Base-by-base conservation (phyloP, 2,888 invertebrate genomes). In the Lacanobia oleracea region DNA sequence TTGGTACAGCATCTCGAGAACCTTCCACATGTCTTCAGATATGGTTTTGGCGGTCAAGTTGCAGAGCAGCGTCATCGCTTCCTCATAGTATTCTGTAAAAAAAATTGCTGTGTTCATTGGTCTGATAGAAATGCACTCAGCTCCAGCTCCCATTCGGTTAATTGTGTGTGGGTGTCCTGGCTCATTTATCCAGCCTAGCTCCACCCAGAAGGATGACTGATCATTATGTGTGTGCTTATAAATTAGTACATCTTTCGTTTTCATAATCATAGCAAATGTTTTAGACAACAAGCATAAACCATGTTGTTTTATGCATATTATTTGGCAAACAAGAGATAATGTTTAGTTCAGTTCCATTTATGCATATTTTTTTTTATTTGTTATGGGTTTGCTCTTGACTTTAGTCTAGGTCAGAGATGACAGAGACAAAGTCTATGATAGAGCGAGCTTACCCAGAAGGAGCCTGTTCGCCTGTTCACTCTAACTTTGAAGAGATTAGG, bases 11-110 rank as follows among this genome's bases (percentile, higher is more conserved):
- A 98, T 94, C 91, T 98, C 98, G 81, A 99, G 97, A 68, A 99
- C 98, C 92, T 98, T 98, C 99, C 99, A 99, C 98, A 99, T 98
- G 89, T 98, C 98, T 51, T 97, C 97, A 0, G 99, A 99, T 87
- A 99, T 98, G 67, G 97, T 97, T 91, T 98, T 98, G 62, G 98
- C 97, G 2, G 99, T 99, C 85, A 99, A 96, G 91, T 98, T 99
- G 92, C 98, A 99, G 18, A 99, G 97, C 75, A 99, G 96, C 0
- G 98, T 98, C 90, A 99, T 97, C 2, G 99, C 98, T 95, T 99
- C 99, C 94, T 99, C 99, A 91, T 99, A 99, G 92, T 99, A 99
- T 94, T 99, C 99, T 97, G 90, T 59, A 45, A 91, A 78, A 61
- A 18, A 18, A 21, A 5, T 4, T 43, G 33, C 14, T 59, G 43